phyloP scores from a whole-genome alignment of 2,888 invertebrate species.

The Parnassius apollo region DNA sequence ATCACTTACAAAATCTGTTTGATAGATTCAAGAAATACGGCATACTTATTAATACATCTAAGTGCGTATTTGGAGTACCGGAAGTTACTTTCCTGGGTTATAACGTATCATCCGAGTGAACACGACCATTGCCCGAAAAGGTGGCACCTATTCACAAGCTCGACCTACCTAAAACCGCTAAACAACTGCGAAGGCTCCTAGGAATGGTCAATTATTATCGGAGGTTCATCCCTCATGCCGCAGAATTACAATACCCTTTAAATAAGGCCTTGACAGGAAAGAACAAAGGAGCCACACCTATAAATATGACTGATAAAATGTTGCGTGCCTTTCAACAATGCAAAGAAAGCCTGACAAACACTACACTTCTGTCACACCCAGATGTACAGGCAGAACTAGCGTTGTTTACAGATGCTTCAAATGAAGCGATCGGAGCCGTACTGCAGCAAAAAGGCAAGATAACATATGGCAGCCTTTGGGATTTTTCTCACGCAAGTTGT shows the following conservation, averaged over 20 bases:
- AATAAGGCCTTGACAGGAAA: too few species aligned
- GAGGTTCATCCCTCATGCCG: too few species aligned
- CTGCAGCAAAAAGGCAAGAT: slow-evolving; percentile 40
- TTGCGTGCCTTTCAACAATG: too few species aligned
- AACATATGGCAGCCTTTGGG: slow-evolving; percentile 40
- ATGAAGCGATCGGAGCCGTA: slow-evolving; percentile 43
- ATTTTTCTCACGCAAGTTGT: too few species aligned
- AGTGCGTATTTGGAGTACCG: too few species aligned
- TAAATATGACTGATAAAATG: too few species aligned
- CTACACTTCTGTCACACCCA: slow-evolving; percentile 39
- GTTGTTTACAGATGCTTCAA: slow-evolving; percentile 45
- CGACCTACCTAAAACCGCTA: neutral
- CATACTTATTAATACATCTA: neutral
- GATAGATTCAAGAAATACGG: neutral
- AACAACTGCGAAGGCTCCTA: slow-evolving; percentile 1
- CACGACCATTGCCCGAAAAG: neutral
- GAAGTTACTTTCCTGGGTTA: too few species aligned
- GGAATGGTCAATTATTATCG: neutral
- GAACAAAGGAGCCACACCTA: too few species aligned
- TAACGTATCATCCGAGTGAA: too few species aligned
- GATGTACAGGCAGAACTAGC: slow-evolving; percentile 32
- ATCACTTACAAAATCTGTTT: slow-evolving; percentile 35
- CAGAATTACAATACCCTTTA: too few species aligned
- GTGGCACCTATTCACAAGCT: neutral
- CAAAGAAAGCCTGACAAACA: slow-evolving; percentile 15